A percentile compares a stretch with the other conserved stretches of the same genome.
Conservation (phyloP, 2,797 vertebrate genomes). For the Chromobotia macracanthus region DNA sequence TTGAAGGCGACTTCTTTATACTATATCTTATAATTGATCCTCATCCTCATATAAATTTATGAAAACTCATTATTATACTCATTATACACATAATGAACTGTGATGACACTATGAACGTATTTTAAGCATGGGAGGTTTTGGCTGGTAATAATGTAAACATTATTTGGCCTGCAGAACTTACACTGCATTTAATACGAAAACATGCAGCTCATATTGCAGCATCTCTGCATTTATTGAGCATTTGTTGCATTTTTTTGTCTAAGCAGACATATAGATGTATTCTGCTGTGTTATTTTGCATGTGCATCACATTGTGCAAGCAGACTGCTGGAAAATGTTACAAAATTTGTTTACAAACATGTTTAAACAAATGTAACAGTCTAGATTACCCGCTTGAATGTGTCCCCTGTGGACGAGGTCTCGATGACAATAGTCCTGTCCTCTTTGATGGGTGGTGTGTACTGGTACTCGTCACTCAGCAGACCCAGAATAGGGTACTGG, state of each 20-base stretch:
- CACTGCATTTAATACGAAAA: too few relatives aligned
- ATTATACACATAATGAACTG: too few relatives aligned
- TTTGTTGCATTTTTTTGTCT: neutral
- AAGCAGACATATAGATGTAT: neutral
- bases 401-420: slow-evolving; percentile 76
- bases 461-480: slow-evolving; percentile 88
- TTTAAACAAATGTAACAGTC: neutral
- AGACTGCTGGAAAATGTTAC: too few relatives aligned
- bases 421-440: slow-evolving; percentile 84
- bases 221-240: neutral
- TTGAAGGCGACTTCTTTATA: too few relatives aligned
- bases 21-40: too few relatives aligned
- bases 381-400: slow-evolving; percentile 76
- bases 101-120: too few relatives aligned
- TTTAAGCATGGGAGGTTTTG: too few relatives aligned
- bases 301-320: too few relatives aligned
- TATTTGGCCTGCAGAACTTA: neutral
- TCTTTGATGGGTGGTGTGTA: slow-evolving; percentile 78
- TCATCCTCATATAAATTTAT: too few relatives aligned
- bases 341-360: too few relatives aligned
- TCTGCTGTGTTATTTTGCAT: too few relatives aligned
- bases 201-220: neutral
- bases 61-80: too few relatives aligned
- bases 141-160: neutral
- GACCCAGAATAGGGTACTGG: slow-evolving; percentile 94